Base-by-base conservation (phyloP, 2,888 invertebrate species). In the Chirona hameri region DNA sequence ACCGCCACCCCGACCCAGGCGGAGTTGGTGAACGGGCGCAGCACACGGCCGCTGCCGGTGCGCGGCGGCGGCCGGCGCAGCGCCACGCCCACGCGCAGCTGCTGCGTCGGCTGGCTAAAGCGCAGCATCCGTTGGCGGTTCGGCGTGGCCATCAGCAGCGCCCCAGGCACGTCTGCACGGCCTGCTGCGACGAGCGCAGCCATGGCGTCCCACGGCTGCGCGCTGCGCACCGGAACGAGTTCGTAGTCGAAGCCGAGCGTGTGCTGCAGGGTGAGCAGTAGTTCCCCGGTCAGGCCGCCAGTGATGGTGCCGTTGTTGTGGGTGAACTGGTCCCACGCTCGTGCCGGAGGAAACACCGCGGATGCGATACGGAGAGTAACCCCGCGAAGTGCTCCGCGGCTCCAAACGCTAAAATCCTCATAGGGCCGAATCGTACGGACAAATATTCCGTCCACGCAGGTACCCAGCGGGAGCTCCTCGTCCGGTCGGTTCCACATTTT, bases 1-100 rank as follows among this genome's bases (percentile, higher is more conserved):
- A 9, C 65, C n/a, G 27, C 27, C 65, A 60, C 31, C 12, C 21
- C 39, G 21, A 21, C 39, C 81, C 69, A 60, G 80, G 81, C 69
- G 60, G 79, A 48, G 69, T 24, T 18, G 39, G n/a, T 27, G 65
- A 65, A n/a, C 29, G 83, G 48, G 29, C 46, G 81, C 57, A 72
- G 52, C 57, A 48, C 29, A 18, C 57, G 27, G 83, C 82, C 52
- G 55, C 79, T 21, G 79, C 14, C 39, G 29, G n/a, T 14, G 31
- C 69, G 79, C 55, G 29, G 69, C 48, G 31, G 21, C 52, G 46
- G 60, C 79, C 76, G 39, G 52, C 69, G 39, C 60, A 48, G 39
- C 82, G 52, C 57, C 60, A 81, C 60, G 79, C 82, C 29, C 81
- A 80, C 84, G 84, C 86, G 81, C 87, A 86, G 39, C 27, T n/a